Conservation (phyloP, 2,113 vertebrate genomes). For the Trachemys scripta region DNA sequence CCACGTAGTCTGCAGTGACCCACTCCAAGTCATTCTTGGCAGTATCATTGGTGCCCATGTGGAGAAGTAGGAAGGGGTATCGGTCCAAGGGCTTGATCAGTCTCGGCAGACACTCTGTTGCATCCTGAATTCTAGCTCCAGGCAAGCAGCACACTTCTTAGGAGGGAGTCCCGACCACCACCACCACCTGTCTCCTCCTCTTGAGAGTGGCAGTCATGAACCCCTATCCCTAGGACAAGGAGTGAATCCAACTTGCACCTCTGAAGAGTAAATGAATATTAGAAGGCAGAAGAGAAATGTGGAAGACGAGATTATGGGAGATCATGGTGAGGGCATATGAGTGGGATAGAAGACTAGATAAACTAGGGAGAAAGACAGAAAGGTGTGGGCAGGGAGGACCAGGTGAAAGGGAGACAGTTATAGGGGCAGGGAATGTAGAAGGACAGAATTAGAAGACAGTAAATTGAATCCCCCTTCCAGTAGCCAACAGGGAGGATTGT, state of each 20-base stretch:
- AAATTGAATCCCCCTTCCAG: background rate
- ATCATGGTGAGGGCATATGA: background rate
- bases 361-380: background rate
- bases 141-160: too few species aligned
- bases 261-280: background rate
- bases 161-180: too few species aligned
- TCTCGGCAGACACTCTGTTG: too few species aligned
- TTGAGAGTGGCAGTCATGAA: too few species aligned
- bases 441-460: background rate
- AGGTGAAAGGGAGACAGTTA: background rate
- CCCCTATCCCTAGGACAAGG: too few species aligned
- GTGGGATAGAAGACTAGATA: background rate
- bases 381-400: background rate
- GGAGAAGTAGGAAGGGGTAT: too few species aligned
- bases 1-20: too few species aligned
- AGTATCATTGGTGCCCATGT: too few species aligned
- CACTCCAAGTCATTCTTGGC: too few species aligned
- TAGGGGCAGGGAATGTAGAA: background rate
- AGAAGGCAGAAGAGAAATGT: background rate
- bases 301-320: background rate
- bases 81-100: too few species aligned
- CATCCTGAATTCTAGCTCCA: too few species aligned
- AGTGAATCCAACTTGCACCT: background rate
- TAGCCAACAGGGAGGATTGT: background rate
- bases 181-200: too few species aligned